Evolutionary conservation across 2,888 invertebrate species (phyloP).

Genomic region (Petrolisthes cinctipes): DNA sequence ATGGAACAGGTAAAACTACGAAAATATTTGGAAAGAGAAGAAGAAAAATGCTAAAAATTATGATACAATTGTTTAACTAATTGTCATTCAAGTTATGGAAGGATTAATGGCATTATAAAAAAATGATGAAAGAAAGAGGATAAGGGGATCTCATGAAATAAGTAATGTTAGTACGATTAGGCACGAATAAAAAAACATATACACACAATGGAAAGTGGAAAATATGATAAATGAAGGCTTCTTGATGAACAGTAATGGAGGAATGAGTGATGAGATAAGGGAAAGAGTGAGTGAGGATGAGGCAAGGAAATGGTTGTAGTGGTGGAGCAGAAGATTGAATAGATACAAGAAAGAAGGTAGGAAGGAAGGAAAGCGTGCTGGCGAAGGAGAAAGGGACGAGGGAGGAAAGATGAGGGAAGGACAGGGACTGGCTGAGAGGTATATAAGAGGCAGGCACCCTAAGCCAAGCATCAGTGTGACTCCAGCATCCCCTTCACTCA

Average conservation of each 20-base stretch:
- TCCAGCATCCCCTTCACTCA: not conserved
- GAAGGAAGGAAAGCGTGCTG: not conserved
- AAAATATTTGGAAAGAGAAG: not conserved
- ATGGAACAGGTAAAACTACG: not conserved
- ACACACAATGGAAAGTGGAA: not conserved
- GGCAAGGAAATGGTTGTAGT: not conserved
- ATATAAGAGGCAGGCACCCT: conserved; percentile 17
- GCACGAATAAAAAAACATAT: not conserved
- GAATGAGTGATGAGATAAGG: not conserved
- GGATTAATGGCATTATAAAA: no score
- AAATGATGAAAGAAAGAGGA: not conserved
- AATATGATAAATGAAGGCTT: not conserved
- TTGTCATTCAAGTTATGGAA: no score
- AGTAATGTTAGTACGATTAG: not conserved
- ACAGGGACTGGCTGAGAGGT: not conserved
- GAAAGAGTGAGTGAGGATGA: not conserved
- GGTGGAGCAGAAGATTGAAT: not conserved
- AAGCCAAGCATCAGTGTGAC: conserved; percentile 6
- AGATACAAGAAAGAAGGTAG: not conserved
- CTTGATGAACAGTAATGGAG: not conserved
- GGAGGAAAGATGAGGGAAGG: not conserved
- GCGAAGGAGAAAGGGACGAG: not conserved
- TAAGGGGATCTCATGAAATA: not conserved
- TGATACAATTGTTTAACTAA: no score
- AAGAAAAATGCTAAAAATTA: no score